phyloP scores from a whole-genome alignment of 2,113 vertebrate genomes.

The Gadus chalcogrammus region DNA sequence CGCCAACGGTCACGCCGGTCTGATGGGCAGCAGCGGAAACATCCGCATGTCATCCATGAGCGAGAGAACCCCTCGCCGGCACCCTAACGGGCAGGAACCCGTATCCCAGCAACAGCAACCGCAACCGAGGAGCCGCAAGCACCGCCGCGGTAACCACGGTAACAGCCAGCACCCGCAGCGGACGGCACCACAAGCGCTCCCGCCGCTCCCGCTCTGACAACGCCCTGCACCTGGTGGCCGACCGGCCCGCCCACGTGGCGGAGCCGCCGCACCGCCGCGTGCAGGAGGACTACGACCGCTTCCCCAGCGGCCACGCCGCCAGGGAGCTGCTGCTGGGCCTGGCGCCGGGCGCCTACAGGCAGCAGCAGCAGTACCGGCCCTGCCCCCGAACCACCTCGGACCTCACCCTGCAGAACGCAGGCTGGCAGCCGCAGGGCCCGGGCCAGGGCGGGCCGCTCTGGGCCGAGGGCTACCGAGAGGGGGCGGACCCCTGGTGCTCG shows the following conservation, averaged over 20 bases:
- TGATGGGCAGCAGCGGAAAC: slow-evolving; percentile 76
- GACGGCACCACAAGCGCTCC: slow-evolving; percentile 80
- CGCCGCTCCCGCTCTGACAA: slow-evolving; percentile 93
- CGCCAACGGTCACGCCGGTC: slow-evolving; percentile 68
- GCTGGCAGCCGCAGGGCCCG: slow-evolving; percentile 83
- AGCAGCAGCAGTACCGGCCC: slow-evolving; percentile 83
- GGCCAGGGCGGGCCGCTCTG: slow-evolving; percentile 79
- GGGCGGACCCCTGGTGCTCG: slow-evolving; percentile 90
- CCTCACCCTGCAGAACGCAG: slow-evolving; percentile 92
- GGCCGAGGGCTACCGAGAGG: slow-evolving; percentile 65
- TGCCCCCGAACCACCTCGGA: slow-evolving; percentile 94
- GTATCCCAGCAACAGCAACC: slow-evolving; percentile 57
- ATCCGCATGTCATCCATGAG: slow-evolving; percentile 81
- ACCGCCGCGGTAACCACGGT: slow-evolving; percentile 77
- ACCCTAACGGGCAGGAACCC: slow-evolving; percentile 75
- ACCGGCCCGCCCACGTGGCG: slow-evolving; percentile 79
- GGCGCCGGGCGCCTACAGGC: slow-evolving; percentile 69
- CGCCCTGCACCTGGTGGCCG: slow-evolving; percentile 88
- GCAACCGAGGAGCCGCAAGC: slow-evolving; percentile 70
- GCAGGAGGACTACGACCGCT: slow-evolving; percentile 87
- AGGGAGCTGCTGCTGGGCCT: slow-evolving; percentile 77
- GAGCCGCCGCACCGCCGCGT: slow-evolving; percentile 82
- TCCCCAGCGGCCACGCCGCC: slow-evolving; percentile 79
- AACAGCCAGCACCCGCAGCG: slow-evolving; percentile 75
- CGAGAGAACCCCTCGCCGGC: slow-evolving; percentile 82